Conservation (phyloP, 2,888 invertebrate genomes). For the Oligia strigilis region DNA sequence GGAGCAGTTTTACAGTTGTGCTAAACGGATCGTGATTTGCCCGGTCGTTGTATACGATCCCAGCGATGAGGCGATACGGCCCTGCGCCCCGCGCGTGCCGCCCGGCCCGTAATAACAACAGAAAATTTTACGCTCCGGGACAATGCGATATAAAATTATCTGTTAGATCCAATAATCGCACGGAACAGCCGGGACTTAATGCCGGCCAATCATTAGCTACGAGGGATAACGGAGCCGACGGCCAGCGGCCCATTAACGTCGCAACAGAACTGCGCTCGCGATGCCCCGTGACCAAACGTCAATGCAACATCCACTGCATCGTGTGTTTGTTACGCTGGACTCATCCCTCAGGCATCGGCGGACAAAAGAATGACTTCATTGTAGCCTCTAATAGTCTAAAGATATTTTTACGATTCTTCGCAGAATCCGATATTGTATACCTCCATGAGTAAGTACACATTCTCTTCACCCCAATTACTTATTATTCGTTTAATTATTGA, state of each 20-base stretch:
- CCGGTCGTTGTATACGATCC: conserved; percentile 73
- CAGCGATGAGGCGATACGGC: conserved; percentile 78
- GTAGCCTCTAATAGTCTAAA: conserved; percentile 77
- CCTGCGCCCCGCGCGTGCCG: conserved; percentile 76
- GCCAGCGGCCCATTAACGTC: conserved; percentile 83
- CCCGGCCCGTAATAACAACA: conserved; percentile 87
- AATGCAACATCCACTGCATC: conserved; percentile 82
- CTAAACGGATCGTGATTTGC: conserved; percentile 80
- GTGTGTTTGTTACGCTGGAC: conserved; percentile 77
- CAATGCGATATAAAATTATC: conserved; percentile 91
- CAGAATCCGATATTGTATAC: conserved; percentile 66
- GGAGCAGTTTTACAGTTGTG: conserved; percentile 64
- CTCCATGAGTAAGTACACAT: conserved; percentile 59
- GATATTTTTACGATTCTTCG: conserved; percentile 81
- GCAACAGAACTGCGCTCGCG: conserved; percentile 76
- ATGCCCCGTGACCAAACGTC: conserved; percentile 90
- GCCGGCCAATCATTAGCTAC: conserved; percentile 91
- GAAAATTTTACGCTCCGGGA: conserved; percentile 90
- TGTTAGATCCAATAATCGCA: conserved; percentile 91
- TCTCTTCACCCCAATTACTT: conserved; percentile 70
- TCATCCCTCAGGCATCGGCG: conserved; percentile 83
- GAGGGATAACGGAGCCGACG: conserved; percentile 89
- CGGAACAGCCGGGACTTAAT: conserved; percentile 89
- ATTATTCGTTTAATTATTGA: conserved; percentile 79
- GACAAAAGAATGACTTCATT: conserved; percentile 89